Conservation (phyloP, 2,888 invertebrate genomes). For the Hemithea aestivaria region DNA sequence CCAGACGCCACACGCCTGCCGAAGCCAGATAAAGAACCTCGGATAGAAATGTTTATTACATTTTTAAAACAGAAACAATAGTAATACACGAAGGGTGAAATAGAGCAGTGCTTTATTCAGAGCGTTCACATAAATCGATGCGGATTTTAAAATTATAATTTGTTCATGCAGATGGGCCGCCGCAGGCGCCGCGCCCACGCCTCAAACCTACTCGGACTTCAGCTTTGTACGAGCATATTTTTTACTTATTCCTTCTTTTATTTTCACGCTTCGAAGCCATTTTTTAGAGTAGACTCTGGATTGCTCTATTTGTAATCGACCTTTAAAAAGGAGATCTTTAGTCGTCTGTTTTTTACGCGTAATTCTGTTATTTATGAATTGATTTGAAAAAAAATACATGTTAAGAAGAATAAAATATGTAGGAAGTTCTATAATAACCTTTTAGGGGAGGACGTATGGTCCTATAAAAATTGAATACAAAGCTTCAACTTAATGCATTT, state of each 20-base stretch:
- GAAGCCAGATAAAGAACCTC: constrained; percentile 7
- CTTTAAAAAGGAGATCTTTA: neutral
- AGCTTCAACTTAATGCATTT: no score
- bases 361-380: no score
- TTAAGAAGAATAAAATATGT: no score
- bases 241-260: constrained; percentile 15
- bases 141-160: constrained; percentile 77
- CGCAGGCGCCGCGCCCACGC: constrained; percentile 67
- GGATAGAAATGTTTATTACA: constrained; percentile 19
- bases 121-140: constrained; percentile 74
- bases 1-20: constrained; percentile 10
- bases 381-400: no score
- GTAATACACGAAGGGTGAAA: constrained; percentile 52
- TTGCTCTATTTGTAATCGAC: constrained; percentile 2
- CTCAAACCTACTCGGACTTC: constrained; percentile 21
- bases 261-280: constrained; percentile 10
- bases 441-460: no score
- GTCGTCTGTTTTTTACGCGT: neutral
- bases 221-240: constrained; percentile 18
- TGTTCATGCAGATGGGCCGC: constrained; percentile 69
- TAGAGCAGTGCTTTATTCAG: constrained; percentile 67
- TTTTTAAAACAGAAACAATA: constrained; percentile 42
- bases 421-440: no score
- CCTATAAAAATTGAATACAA: no score
- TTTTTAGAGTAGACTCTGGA: constrained; percentile 13